phyloP scores from a whole-genome alignment of 2,113 vertebrate species.

The Shinisaurus crocodilurus region DNA sequence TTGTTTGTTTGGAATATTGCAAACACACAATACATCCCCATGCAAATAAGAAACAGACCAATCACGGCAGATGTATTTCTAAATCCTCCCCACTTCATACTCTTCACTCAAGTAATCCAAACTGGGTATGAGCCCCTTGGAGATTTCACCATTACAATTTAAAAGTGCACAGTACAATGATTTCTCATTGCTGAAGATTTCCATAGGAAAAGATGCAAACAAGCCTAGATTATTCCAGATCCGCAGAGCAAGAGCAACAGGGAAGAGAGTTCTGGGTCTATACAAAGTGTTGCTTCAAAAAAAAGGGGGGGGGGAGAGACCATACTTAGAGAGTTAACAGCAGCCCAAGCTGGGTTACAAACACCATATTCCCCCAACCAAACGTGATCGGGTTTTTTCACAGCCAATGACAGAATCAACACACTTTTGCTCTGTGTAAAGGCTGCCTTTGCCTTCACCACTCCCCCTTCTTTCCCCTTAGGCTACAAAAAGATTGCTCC shows the following conservation, averaged over 20 bases:
- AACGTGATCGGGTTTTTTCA: neutral
- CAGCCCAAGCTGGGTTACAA: neutral
- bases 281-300: neutral
- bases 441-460: neutral
- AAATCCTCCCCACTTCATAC: neutral
- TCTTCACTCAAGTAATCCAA: neutral
- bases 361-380: neutral
- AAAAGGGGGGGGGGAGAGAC: neutral
- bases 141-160: conserved; percentile 11
- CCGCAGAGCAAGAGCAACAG: neutral
- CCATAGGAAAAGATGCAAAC: neutral
- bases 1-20: conserved; percentile 16
- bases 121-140: neutral
- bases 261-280: neutral
- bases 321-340: neutral
- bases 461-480: neutral
- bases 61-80: neutral
- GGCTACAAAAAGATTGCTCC: neutral
- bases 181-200: neutral
- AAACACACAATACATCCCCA: neutral
- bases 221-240: neutral
- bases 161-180: neutral
- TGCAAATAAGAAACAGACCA: neutral
- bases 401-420: neutral
- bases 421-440: neutral